These are phyloP conservation scores for Vimba vimba DNA, from an alignment of 2,113 vertebrate species.

Conservation along the genomic window DNA sequence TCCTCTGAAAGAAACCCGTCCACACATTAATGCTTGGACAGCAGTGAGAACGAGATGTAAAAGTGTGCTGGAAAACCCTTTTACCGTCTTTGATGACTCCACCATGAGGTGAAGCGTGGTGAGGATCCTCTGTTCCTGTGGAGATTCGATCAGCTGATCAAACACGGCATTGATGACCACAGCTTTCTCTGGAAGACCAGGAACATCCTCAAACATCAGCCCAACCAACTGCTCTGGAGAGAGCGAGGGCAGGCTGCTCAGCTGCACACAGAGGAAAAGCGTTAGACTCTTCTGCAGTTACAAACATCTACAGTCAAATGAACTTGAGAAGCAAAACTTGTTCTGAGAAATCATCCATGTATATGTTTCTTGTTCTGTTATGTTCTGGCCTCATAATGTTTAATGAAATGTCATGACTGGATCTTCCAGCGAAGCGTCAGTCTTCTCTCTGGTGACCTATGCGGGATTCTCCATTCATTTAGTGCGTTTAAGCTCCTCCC, in stretches of 20 bases:
- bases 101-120: neutral
- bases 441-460: neutral
- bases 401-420: neutral
- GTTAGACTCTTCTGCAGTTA: neutral
- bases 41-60: neutral
- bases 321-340: neutral
- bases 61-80: neutral
- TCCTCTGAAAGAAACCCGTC: neutral
- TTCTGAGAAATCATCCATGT: neutral
- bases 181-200: neutral
- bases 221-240: conserved; percentile 14
- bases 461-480: neutral
- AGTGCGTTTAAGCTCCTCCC: neutral
- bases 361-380: too few species aligned
- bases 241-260: neutral
- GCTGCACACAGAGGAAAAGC: neutral
- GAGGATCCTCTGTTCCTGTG: neutral
- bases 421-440: neutral
- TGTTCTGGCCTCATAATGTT: neutral
- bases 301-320: neutral
- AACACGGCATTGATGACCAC: conserved; percentile 4
- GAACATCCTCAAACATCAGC: conserved; percentile 3
- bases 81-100: neutral
- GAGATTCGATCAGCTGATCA: neutral
- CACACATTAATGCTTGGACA: neutral